Evolutionary conservation across 2,888 invertebrate species (phyloP), one percentile per base, ranked within the genome.

Genomic region (Notocelia uddmanniana): DNA sequence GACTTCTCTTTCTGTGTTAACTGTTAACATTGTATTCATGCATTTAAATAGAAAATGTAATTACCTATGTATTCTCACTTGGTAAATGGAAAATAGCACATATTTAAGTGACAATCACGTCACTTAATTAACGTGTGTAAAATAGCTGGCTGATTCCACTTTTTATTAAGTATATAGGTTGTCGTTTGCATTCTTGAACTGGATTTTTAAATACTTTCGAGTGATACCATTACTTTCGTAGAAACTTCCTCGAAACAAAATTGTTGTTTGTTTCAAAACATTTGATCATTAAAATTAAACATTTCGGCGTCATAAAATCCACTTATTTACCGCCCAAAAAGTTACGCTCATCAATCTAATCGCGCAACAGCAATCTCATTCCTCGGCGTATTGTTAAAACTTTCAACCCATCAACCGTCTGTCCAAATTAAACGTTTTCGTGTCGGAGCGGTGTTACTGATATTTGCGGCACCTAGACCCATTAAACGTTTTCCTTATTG

Each of bases 381-480:
- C 74, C 70, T 76, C 71, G 63, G 66, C 73, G 76, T 74, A 75
- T 74, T 68, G 69, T 73, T 75, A 68, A 75, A 77, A 77, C 74
- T 79, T 75, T 71, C 34, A 78, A 77, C 79, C 74, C 75, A 74
- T 72, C 72, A 67, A 68, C 71, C 72, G 72, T 72, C 73, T 73
- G 69, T 68, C 68, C 74, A 88, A 87, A 88, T 89, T 89, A 88
- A 89, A 90, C 89, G 88, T 85, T 82, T 90, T 89, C 91, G 90
- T 91, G 92, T 85, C 86, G 76, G 76, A 77, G 76, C 79, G 83
- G 83, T 82, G 85, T 89, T 90, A 86, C 86, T 85, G 85, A 88
- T 87, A 87, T 86, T 86, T 79, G 84, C 83, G 80, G 82, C 85
- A 84, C 83, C 85, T 84, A 80, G 78, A 81, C 73, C 69, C 52